Evolutionary conservation across 2,797 vertebrate genomes (phyloP).

Genomic region (Hapalemur alaotrensis): DNA sequence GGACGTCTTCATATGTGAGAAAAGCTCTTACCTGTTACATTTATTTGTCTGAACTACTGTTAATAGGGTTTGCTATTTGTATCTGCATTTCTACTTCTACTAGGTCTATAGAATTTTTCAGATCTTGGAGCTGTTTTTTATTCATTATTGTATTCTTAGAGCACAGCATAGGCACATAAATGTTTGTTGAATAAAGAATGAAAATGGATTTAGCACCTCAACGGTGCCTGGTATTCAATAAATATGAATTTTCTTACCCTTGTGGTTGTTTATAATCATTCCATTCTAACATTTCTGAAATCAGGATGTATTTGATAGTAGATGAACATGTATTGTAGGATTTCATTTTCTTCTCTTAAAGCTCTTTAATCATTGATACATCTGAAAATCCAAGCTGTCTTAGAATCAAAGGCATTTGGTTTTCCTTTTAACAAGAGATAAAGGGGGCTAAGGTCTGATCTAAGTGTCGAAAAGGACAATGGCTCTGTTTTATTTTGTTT

Average conservation of each 20-base stretch:
- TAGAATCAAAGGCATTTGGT: not conserved
- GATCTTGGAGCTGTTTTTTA: not conserved
- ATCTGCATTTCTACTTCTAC: not conserved
- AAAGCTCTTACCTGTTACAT: not conserved
- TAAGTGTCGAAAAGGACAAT: not conserved
- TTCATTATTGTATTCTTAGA: not conserved
- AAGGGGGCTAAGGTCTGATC: not conserved
- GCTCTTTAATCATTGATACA: not conserved
- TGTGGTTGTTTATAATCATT: not conserved
- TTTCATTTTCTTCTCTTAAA: slow-evolving; percentile 38
- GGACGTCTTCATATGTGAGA: not conserved
- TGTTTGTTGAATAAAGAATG: not conserved
- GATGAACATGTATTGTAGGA: not conserved
- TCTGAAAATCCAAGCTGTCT: not conserved
- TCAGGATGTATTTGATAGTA: not conserved
- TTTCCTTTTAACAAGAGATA: not conserved
- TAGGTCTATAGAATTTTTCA: not conserved
- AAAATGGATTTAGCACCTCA: not conserved
- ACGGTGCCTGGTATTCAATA: not conserved
- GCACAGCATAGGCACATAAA: not conserved
- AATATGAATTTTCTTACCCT: not conserved
- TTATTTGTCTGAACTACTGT: not conserved
- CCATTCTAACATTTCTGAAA: slow-evolving; percentile 4
- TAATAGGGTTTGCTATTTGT: slow-evolving; percentile 1
- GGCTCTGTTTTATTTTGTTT: not conserved